These are phyloP conservation scores for Rhyacichthys aspro DNA, from an alignment of 2,797 vertebrate species.

Conservation along the genomic window DNA sequence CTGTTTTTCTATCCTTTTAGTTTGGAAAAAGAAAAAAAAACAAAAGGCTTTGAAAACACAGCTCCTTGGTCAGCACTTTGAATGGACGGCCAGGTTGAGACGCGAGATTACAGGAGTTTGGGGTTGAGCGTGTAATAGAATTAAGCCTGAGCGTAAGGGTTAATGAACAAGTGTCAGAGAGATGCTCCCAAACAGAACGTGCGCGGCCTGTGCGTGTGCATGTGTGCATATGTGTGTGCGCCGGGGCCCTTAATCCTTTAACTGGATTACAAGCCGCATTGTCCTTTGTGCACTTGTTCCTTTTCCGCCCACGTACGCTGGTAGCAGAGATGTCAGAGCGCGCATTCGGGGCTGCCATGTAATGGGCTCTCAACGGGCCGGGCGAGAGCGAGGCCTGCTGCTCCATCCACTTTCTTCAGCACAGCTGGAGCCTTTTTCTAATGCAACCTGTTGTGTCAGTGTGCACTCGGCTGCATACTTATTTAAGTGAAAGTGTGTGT, in stretches of 20 bases:
- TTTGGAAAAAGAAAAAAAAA: no score
- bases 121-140: constrained; percentile 24
- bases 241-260: constrained; percentile 73
- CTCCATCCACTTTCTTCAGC: constrained; percentile 21
- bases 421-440: constrained; percentile 9
- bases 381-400: constrained; percentile 25
- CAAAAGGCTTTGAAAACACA: no score
- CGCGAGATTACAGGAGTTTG: constrained; percentile 20
- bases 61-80: constrained; percentile 12
- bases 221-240: constrained; percentile 35
- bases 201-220: constrained; percentile 26
- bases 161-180: constrained; percentile 56
- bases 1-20: constrained; percentile 18
- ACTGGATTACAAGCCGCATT: constrained; percentile 75
- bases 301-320: constrained; percentile 58
- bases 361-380: constrained; percentile 43
- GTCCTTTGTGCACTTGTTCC: constrained; percentile 72
- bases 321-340: constrained; percentile 59
- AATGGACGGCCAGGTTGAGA: constrained; percentile 25
- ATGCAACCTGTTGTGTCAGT: constrained; percentile 8
- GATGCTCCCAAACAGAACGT: constrained; percentile 53
- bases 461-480: no score
- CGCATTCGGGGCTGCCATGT: constrained; percentile 58
- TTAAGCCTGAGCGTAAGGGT: constrained; percentile 44
- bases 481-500: background rate